A percentile compares a stretch with the other conserved stretches of the same genome.
Evolutionary conservation across 1,140 invertebrate species (phyloP).

Genomic region (Stegodyphus dumicola): DNA sequence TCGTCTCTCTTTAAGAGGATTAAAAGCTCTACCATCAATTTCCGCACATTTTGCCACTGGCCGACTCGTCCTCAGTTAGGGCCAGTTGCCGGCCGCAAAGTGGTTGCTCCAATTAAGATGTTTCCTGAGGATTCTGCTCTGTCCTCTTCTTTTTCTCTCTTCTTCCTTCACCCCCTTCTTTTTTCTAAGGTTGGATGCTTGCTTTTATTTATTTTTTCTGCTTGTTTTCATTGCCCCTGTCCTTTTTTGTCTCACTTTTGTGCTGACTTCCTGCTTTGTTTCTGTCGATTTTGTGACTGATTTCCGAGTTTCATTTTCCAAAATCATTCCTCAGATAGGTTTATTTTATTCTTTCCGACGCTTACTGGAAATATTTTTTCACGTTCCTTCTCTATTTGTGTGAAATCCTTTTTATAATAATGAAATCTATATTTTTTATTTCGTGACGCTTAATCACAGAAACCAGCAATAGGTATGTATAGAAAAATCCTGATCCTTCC

Average conservation of each 20-base stretch:
- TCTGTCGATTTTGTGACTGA: slow-evolving; percentile 18
- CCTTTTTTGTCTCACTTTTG: slow-evolving; percentile 11
- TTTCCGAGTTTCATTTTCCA: slow-evolving; percentile 53
- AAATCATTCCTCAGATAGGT: too few species aligned
- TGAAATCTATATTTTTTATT: too few species aligned
- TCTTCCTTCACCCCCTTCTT: neutral
- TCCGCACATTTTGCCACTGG: slow-evolving; percentile 56
- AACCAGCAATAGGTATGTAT: too few species aligned
- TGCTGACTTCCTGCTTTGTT: slow-evolving; percentile 55
- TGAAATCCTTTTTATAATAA: too few species aligned
- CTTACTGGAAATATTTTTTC: too few species aligned
- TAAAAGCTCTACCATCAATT: slow-evolving; percentile 61
- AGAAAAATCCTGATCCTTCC: too few species aligned
- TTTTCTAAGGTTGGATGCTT: neutral
- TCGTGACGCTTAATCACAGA: too few species aligned
- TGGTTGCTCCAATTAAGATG: slow-evolving; percentile 58
- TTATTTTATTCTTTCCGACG: too few species aligned
- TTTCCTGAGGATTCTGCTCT: slow-evolving; percentile 49
- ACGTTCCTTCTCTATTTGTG: too few species aligned
- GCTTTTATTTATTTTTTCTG: neutral
- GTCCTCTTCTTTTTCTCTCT: slow-evolving; percentile 2
- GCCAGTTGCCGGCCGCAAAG: slow-evolving; percentile 35
- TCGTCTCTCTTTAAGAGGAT: slow-evolving; percentile 57
- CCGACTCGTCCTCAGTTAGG: slow-evolving; percentile 39
- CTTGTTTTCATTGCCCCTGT: neutral